Base-by-base conservation (phyloP, 2,888 invertebrate species). In the Sesamia inferens region DNA sequence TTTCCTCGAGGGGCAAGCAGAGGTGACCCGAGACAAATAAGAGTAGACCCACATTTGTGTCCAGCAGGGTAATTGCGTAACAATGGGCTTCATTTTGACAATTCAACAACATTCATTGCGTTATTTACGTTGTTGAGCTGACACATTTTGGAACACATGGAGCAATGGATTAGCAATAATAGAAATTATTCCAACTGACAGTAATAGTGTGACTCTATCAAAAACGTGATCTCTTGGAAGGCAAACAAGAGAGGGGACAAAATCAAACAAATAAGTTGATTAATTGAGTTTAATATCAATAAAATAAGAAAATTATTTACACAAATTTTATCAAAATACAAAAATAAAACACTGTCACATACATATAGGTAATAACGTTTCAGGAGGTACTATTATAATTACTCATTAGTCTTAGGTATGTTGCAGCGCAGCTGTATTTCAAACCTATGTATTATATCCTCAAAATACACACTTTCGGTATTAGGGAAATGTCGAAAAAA, bases 221-320 rank as follows among this genome's bases (percentile, higher is more conserved):
- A n/a, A n/a, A n/a, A n/a, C n/a, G n/a, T n/a, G n/a, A n/a, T n/a
- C n/a, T n/a, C n/a, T n/a, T n/a, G n/a, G n/a, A n/a, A n/a, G n/a
- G n/a, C n/a, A n/a, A n/a, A n/a, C n/a, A n/a, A n/a, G 31, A 31
- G 7, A 11, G 19, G 85, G 19, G 11, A 11, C 13, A 24, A 75
- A 86, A 84, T 73, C 78, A 88, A 88, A 89, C 74, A 82, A 79
- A 69, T 74, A 71, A 74, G 69, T 93, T 93, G 96, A 96, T 95
- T 96, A 96, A 94, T 96, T 93, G 95, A 95, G 95, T 96, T 96
- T 96, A 96, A 95, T 96, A 96, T 95, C 96, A 95, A 96, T 96
- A 95, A 96, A 95, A 96, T 96, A 95, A 96, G 95, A 96, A 95
- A 96, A 95, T 93, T 95, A 96, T 96, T 95, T 96, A 96, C 96